A percentile compares a stretch with the other conserved stretches of the same genome.
Evolutionary conservation across 2,888 invertebrate species (phyloP).

Genomic region (Piscicola geometra): DNA sequence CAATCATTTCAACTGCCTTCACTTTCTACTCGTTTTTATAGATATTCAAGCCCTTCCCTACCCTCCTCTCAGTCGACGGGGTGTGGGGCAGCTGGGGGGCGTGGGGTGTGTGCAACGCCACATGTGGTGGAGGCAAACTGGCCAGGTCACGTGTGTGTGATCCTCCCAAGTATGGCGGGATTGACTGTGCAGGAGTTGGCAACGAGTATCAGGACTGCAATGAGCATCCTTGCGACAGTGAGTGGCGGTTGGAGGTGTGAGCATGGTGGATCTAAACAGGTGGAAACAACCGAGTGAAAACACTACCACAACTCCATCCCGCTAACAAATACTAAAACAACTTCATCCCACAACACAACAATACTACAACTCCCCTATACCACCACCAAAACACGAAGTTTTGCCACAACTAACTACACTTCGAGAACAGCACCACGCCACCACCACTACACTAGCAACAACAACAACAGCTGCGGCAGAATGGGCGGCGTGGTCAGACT

Average conservation of each 20-base stretch:
- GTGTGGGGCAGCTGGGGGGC: conserved; percentile 47
- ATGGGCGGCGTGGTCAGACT: conserved; percentile 39
- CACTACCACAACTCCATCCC: not conserved
- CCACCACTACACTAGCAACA: too few relatives aligned
- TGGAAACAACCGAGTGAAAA: not conserved
- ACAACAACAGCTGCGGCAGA: conserved; percentile 39
- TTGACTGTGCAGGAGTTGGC: conserved; percentile 46
- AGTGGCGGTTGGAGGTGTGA: not conserved
- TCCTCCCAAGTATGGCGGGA: conserved; percentile 48
- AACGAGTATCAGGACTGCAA: conserved; percentile 36
- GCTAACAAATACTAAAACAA: not conserved
- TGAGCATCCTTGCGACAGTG: conserved; percentile 42
- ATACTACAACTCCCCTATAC: not conserved
- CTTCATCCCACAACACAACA: not conserved
- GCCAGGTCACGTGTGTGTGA: conserved; percentile 47
- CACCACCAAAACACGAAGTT: not conserved
- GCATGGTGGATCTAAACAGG: not conserved
- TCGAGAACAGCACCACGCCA: too few relatives aligned
- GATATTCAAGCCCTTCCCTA: not conserved
- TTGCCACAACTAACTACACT: too few relatives aligned
- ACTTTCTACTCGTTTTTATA: too few relatives aligned
- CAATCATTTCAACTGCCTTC: too few relatives aligned
- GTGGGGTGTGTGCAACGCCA: conserved; percentile 49
- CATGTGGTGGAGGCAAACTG: conserved; percentile 50
- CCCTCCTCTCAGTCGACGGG: conserved; percentile 48